phyloP scores from a whole-genome alignment of 1,140 invertebrate species.

The Drosophila elegans region DNA sequence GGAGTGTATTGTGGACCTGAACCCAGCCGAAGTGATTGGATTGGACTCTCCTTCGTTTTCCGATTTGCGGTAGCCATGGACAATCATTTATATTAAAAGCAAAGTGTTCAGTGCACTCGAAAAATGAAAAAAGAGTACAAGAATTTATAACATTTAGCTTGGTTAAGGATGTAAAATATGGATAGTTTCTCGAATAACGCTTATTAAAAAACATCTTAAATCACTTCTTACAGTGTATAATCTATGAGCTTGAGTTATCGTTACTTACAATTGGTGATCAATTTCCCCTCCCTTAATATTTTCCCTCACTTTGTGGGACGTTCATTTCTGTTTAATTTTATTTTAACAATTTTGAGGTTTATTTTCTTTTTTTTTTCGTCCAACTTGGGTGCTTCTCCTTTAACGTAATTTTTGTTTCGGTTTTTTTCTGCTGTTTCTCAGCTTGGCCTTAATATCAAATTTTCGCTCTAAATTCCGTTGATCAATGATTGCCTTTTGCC shows the following conservation, averaged over 20 bases:
- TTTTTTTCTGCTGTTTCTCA: conserved; percentile 28
- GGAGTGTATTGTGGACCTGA: conserved; percentile 5
- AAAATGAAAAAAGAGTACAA: background rate
- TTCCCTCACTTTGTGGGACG: conserved; percentile 49
- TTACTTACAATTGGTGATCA: background rate
- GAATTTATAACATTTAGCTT: no score
- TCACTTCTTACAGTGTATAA: background rate
- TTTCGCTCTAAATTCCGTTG: conserved; percentile 82
- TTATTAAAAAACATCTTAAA: no score
- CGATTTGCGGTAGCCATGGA: conserved; percentile 49
- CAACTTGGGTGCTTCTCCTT: conserved; percentile 43
- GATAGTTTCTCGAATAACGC: no score
- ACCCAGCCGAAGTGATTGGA: conserved; percentile 5
- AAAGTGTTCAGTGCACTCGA: conserved; percentile 8
- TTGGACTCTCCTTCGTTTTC: conserved; percentile 25
- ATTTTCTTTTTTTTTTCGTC: conserved; percentile 15
- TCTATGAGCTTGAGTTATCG: background rate
- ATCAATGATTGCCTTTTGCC: conserved; percentile 79
- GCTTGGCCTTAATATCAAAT: conserved; percentile 80
- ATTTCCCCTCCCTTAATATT: background rate
- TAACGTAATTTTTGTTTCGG: conserved; percentile 53
- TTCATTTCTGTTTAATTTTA: conserved; percentile 81
- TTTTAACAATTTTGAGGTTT: conserved; percentile 69
- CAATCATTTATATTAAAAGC: conserved; percentile 77
- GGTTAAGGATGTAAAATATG: no score